These are phyloP conservation scores for Artemia sinica DNA, from an alignment of 2,888 invertebrate genomes.

Conservation along the genomic window DNA sequence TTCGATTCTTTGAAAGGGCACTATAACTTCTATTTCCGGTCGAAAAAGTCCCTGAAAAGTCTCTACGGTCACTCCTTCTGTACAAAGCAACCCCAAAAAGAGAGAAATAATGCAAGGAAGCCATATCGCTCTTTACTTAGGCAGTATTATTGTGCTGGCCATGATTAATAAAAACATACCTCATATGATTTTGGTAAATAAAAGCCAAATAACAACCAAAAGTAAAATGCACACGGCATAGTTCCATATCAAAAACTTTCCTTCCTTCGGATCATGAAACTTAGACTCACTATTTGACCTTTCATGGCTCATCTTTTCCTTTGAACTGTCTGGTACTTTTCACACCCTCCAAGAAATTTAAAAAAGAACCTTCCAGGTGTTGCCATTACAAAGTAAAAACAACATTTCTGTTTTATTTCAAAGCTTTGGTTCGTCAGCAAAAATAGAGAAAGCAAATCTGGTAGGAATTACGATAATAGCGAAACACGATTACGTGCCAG, in stretches of 20 bases:
- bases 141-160: too few species aligned
- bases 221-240: conserved; percentile 6
- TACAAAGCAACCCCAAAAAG: too few species aligned
- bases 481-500: too few species aligned
- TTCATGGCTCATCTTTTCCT: conserved; percentile 6
- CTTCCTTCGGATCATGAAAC: conserved; percentile 9
- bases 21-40: too few species aligned
- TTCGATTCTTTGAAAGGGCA: too few species aligned
- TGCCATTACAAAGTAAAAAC: conserved; percentile 8
- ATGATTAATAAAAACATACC: not conserved
- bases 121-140: too few species aligned
- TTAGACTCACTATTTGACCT: conserved; percentile 8
- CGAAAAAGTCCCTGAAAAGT: too few species aligned
- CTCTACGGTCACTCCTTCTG: too few species aligned
- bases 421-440: conserved; percentile 2
- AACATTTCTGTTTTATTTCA: conserved; percentile 7
- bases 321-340: not conserved
- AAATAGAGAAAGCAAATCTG: not conserved
- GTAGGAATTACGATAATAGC: too few species aligned
- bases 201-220: not conserved
- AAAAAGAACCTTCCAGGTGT: not conserved
- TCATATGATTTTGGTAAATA: conserved; percentile 9
- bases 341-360: not conserved
- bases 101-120: too few species aligned
- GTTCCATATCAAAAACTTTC: conserved; percentile 8